A percentile compares a stretch with the other conserved stretches of the same genome.
phyloP scores from a whole-genome alignment of 2,113 vertebrate genomes.

The Sciurus niger region DNA sequence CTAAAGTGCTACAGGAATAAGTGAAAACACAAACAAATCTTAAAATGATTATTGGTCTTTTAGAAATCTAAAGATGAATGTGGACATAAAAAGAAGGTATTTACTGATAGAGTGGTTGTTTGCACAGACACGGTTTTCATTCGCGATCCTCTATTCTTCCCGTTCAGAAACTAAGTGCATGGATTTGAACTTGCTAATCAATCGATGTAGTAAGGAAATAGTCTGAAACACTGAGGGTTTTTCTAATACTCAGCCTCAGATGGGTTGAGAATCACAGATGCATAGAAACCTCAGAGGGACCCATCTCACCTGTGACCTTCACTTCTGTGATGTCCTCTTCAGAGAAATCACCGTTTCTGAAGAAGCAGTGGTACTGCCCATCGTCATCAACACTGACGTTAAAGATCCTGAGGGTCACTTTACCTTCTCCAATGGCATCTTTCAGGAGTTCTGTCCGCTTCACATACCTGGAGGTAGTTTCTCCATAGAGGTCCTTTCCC shows the following conservation, averaged over 20 bases:
- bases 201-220: not conserved
- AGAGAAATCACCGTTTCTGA: slow-evolving; percentile 38
- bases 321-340: slow-evolving; percentile 45
- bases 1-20: not conserved
- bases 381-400: slow-evolving; percentile 58
- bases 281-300: not conserved
- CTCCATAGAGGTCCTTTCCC: slow-evolving; percentile 52
- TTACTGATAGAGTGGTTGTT: not conserved
- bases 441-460: slow-evolving; percentile 70
- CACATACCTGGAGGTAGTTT: slow-evolving; percentile 44
- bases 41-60: not conserved
- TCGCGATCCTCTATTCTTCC: not conserved
- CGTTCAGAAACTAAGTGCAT: not conserved
- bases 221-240: not conserved
- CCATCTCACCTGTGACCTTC: slow-evolving; percentile 47
- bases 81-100: not conserved
- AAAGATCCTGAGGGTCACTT: slow-evolving; percentile 66
- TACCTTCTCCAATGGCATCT: slow-evolving; percentile 60
- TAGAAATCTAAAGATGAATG: not conserved
- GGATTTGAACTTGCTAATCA: not conserved
- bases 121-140: not conserved
- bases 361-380: slow-evolving; percentile 65
- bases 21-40: not conserved
- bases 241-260: not conserved
- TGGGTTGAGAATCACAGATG: not conserved